Base-by-base conservation (phyloP, 2,888 invertebrate species). In the Hyles lineata region DNA sequence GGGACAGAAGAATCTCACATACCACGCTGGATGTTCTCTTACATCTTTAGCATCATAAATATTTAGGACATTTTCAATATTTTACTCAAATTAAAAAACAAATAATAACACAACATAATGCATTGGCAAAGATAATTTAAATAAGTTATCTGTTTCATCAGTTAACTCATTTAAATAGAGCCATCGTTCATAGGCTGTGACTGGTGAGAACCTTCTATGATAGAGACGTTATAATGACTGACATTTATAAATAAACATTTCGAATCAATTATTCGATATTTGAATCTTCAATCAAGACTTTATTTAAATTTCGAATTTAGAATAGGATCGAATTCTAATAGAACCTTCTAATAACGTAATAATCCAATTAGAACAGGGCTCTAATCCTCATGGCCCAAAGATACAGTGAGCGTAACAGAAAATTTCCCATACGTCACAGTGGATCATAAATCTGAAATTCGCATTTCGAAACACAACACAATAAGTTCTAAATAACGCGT, bases 381-480 rank as follows among this genome's bases (percentile, higher is more conserved):
- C 29, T 1, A 29, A 17, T n/a, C 29, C 32, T 62, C 32, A 72
- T 52, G 63, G n/a, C 63, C 58, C 55, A 72, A 58, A 70, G 67
- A 61, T 19, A 60, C 52, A 70, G 61, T 32, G 63, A 71, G 29
- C 50, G 52, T 35, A 71, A 60, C 60, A 60, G 67, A 63, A 72
- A 72, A 32, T 72, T 71, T 62, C 71, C 55, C 71, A 58, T 72
- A 72, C 63, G 58, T 67, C 67, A 67, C 67, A 43, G 43, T 23
- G 67, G 67, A 62, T 35, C 74, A 79, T 78, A 79, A 78, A 79
- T 79, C 74, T 75, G 71, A 73, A 70, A 77, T 71, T 74, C 70
- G 72, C 71, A 71, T 78, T 76, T 70, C 74, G 77, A 83, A 79
- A 81, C 76, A 75, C 76, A 83, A 83, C 83, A 86, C 85, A 87